A percentile compares a stretch with the other conserved stretches of the same genome.
phyloP scores from a whole-genome alignment of 2,888 invertebrate genomes.

The Tachina fera region DNA sequence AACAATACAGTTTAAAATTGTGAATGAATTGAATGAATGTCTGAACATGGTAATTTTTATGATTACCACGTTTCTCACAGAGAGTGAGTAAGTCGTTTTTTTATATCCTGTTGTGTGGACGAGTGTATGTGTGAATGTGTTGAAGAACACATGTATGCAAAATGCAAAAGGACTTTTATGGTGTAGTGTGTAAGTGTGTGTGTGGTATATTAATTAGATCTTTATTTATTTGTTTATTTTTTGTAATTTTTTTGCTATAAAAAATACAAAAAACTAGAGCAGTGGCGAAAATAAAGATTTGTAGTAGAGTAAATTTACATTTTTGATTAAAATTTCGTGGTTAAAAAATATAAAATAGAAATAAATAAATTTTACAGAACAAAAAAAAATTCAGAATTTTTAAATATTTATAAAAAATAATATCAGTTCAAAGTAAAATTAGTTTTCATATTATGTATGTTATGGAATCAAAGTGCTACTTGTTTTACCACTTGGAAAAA shows the following conservation, averaged over 20 bases:
- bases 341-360: conserved; percentile 34
- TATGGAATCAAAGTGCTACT: too few species aligned
- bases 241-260: neutral
- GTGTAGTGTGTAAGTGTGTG: neutral
- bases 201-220: conserved; percentile 70
- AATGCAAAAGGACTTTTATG: conserved; percentile 46
- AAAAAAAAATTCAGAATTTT: neutral
- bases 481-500: too few species aligned
- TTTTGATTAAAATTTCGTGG: conserved; percentile 70
- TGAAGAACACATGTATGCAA: conserved; percentile 7
- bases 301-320: conserved; percentile 63
- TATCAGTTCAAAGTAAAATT: neutral
- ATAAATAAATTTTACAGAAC: conserved; percentile 16
- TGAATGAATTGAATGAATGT: conserved; percentile 58
- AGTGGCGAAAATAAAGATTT: conserved; percentile 50
- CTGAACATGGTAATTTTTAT: conserved; percentile 70
- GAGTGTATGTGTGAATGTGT: neutral
- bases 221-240: conserved; percentile 51
- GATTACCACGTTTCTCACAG: conserved; percentile 52
- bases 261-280: conserved; percentile 45
- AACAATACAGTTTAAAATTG: conserved; percentile 9
- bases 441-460: too few species aligned
- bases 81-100: conserved; percentile 39
- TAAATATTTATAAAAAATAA: neutral
- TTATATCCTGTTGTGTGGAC: conserved; percentile 11